A percentile compares a stretch with the other conserved stretches of the same genome.
phyloP scores from a whole-genome alignment of 2,113 vertebrate species.

The Corythoichthys haematopterus region DNA sequence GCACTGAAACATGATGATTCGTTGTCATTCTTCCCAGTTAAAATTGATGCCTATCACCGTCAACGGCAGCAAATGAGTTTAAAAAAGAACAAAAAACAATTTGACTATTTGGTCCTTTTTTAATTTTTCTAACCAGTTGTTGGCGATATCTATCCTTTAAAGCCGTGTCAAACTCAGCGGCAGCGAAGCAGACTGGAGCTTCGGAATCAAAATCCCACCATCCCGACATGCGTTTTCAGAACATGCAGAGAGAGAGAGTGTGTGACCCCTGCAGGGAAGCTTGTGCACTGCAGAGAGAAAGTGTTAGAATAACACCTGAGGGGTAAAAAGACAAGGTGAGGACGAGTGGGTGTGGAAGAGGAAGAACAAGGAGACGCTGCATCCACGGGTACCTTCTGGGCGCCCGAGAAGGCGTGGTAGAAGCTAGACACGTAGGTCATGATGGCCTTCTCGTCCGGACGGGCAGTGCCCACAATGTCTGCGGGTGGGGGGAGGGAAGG shows the following conservation, averaged over 20 bases:
- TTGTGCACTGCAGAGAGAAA: constrained; percentile 69
- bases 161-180: neutral
- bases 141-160: neutral
- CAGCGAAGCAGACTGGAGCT: neutral
- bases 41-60: too few relatives aligned
- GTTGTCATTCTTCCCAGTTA: too few relatives aligned
- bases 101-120: too few relatives aligned
- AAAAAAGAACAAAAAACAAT: too few relatives aligned
- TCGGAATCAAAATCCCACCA: neutral
- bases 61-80: too few relatives aligned
- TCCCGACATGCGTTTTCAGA: constrained; percentile 80
- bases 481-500: constrained; percentile 44
- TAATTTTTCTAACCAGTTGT: too few relatives aligned
- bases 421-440: constrained; percentile 99
- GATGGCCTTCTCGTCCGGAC: constrained; percentile 98
- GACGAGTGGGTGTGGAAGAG: constrained; percentile 59
- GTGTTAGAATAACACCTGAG: constrained; percentile 72
- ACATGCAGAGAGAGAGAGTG: constrained; percentile 68
- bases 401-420: constrained; percentile 99
- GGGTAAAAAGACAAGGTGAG: constrained; percentile 37
- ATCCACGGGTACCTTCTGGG: constrained; percentile 97
- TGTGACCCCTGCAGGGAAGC: constrained; percentile 49
- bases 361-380: constrained; percentile 64
- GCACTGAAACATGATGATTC: too few relatives aligned
- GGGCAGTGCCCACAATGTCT: constrained; percentile 99